phyloP scores from a whole-genome alignment of 2,797 vertebrate genomes.

The Brachymystax lenok region DNA sequence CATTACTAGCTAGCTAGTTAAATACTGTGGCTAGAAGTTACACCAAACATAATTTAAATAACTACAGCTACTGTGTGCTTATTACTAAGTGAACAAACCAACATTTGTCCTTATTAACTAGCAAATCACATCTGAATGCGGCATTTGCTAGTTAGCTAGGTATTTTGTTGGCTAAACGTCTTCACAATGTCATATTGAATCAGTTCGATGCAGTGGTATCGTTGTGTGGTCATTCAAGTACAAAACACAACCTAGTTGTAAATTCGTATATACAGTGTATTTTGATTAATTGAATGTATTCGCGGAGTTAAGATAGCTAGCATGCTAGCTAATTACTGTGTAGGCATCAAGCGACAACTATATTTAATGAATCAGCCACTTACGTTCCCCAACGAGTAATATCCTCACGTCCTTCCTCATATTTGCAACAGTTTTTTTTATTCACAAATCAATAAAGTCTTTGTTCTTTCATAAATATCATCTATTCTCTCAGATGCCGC shows the following conservation, averaged over 20 bases:
- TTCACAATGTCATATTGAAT: background rate
- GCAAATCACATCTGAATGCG: background rate
- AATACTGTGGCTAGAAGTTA: background rate
- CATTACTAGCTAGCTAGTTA: no score
- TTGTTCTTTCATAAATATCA: conserved; percentile 46
- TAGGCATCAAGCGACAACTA: background rate
- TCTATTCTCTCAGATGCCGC: conserved; percentile 44
- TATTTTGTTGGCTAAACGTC: background rate
- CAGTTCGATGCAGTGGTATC: background rate
- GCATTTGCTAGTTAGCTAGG: background rate
- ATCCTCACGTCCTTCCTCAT: conserved; percentile 98
- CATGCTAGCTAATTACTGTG: conserved; percentile 9
- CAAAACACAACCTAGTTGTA: background rate
- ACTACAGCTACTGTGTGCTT: background rate
- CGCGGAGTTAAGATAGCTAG: conserved; percentile 11
- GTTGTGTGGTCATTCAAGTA: background rate
- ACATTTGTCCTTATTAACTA: background rate
- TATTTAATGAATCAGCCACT: conserved; percentile 63
- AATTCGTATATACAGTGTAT: background rate
- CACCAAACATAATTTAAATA: background rate
- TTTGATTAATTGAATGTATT: background rate
- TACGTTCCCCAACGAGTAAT: conserved; percentile 93
- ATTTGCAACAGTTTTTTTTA: conserved; percentile 43
- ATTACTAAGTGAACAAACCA: background rate
- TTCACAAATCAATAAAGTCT: conserved; percentile 15